Percentiles rank a stretch among this genome's conserved stretches.
These are phyloP conservation scores for Drosophila planitibia DNA, from an alignment of 2,888 invertebrate genomes.

Conservation along the genomic window DNA sequence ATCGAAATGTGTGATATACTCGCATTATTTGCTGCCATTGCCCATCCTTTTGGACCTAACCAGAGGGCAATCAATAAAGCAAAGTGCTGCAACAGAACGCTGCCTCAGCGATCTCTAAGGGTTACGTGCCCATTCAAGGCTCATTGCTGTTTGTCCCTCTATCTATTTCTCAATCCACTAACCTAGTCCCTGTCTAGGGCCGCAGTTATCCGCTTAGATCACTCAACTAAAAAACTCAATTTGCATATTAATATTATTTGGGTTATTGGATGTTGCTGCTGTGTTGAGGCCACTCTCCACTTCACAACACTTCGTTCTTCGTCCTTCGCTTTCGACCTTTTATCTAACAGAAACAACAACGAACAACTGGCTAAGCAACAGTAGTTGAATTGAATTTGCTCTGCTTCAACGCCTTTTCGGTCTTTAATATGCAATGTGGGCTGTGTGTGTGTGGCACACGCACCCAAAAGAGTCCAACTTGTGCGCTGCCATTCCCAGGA, in stretches of 20 bases:
- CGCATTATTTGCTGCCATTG: constrained; percentile 40
- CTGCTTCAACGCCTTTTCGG: constrained; percentile 75
- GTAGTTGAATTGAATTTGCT: constrained; percentile 80
- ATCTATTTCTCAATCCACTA: neutral
- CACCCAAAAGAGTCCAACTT: constrained; percentile 15
- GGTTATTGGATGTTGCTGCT: constrained; percentile 51
- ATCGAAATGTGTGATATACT: constrained; percentile 55
- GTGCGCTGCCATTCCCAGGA: constrained; percentile 7
- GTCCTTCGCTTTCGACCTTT: constrained; percentile 49
- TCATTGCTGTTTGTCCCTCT: constrained; percentile 20
- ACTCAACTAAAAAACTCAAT: constrained; percentile 85
- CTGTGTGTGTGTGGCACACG: constrained; percentile 2
- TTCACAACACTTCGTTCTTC: constrained; percentile 21
- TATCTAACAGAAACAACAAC: constrained; percentile 56
- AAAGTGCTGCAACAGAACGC: constrained; percentile 51
- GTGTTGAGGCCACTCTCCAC: constrained; percentile 26
- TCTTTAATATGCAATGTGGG: constrained; percentile 65
- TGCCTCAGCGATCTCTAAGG: constrained; percentile 54
- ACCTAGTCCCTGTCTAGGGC: constrained; percentile 31
- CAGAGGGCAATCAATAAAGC: constrained; percentile 70
- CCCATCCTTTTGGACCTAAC: constrained; percentile 27
- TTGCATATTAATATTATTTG: constrained; percentile 84
- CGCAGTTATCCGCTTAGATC: constrained; percentile 82
- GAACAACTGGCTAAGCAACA: constrained; percentile 63
- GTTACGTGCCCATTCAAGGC: constrained; percentile 46